These are phyloP conservation scores for Sphaerodactylus townsendi DNA, from an alignment of 2,113 vertebrate species.

Conservation along the genomic window DNA sequence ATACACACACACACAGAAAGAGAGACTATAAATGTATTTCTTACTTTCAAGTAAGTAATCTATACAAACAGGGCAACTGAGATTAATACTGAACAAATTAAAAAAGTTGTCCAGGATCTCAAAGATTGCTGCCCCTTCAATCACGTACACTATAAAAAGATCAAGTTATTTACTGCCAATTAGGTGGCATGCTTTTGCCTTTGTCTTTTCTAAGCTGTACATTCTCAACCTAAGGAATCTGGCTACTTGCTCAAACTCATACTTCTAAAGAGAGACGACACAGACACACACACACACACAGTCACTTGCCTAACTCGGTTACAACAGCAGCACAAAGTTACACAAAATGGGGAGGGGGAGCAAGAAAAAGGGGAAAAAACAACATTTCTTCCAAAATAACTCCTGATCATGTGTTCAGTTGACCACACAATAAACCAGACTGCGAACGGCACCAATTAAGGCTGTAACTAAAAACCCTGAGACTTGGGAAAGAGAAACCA, in stretches of 20 bases:
- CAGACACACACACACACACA: constrained; percentile 70
- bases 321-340: constrained; percentile 52
- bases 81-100: constrained; percentile 79
- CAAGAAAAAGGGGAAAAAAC: constrained; percentile 55
- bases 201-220: constrained; percentile 75
- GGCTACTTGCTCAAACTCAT: constrained; percentile 67
- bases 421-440: constrained; percentile 84
- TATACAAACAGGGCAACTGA: constrained; percentile 63
- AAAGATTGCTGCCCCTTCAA: constrained; percentile 78
- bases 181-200: constrained; percentile 80
- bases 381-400: constrained; percentile 76
- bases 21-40: constrained; percentile 12
- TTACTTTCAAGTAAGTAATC: constrained; percentile 72
- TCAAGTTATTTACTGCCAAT: constrained; percentile 85
- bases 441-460: constrained; percentile 84
- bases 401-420: constrained; percentile 78
- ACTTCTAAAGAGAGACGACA: constrained; percentile 56
- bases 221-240: constrained; percentile 70
- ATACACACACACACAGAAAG: no score
- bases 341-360: constrained; percentile 58
- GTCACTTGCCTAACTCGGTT: constrained; percentile 70
- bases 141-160: constrained; percentile 82
- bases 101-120: constrained; percentile 78
- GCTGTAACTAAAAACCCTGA: constrained; percentile 84
- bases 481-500: constrained; percentile 85